Conservation (phyloP, 2,113 vertebrate genomes). For the Indicator indicator region DNA sequence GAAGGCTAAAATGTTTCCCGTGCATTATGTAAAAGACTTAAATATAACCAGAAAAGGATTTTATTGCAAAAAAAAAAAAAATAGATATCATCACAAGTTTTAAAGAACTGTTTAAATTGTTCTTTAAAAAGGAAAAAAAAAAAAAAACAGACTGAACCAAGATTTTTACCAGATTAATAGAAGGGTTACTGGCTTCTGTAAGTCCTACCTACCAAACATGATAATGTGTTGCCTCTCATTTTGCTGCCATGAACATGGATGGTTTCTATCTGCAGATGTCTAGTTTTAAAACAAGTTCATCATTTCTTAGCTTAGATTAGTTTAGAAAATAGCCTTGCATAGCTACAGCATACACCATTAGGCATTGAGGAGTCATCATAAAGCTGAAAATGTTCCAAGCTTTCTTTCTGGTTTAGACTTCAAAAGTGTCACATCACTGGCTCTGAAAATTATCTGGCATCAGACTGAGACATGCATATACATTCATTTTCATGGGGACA, state of each 20-base stretch:
- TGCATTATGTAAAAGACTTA: background rate
- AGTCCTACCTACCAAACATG: background rate
- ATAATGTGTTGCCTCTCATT: background rate
- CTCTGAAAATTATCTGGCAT: background rate
- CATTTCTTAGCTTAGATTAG: background rate
- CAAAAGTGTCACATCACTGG: background rate
- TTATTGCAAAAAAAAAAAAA: slow-evolving; percentile 13
- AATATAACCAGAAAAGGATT: background rate
- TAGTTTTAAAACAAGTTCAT: background rate
- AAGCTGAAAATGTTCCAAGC: background rate
- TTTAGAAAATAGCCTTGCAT: background rate
- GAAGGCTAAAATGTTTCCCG: background rate
- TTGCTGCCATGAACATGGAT: background rate
- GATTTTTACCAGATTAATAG: background rate
- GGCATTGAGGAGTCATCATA: background rate
- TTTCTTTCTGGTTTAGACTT: background rate
- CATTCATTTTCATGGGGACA: background rate
- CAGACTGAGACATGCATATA: background rate
- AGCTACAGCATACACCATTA: background rate
- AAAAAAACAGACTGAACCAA: background rate
- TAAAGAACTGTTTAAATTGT: background rate
- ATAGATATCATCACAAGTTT: background rate
- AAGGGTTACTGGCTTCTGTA: background rate
- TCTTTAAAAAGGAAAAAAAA: background rate
- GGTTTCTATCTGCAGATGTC: background rate